Base-by-base conservation (phyloP, 2,888 invertebrate genomes). In the Aproaerema taeniolella region DNA sequence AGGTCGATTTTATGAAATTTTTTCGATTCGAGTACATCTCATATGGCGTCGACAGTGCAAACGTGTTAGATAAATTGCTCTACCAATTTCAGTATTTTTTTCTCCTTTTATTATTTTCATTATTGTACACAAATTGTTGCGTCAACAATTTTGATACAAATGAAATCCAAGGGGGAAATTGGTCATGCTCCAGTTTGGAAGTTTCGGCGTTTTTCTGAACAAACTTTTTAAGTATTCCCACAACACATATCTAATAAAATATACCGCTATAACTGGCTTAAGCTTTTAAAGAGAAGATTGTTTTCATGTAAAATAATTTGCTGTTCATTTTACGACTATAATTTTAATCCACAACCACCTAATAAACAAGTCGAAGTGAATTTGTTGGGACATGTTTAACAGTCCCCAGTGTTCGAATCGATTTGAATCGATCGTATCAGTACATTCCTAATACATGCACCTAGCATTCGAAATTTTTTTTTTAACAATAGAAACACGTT, bases 401-500 rank as follows among this genome's bases (percentile, higher is more conserved):
- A n/a, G n/a, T n/a, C n/a, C n/a, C n/a, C n/a, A 35, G 26, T 20
- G 9, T 14, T 2, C 29, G 29, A 30, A 30, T 30, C 26, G 37
- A 33, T 41, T 38, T 31, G 38, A 42, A 39, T 31, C 15, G 68
- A 70, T 70, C 55, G 50, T 68, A 72, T 73, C 72, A 53, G 53
- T 50, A 53, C 60, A 62, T 64, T 59, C 59, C 54, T 66, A 62
- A 63, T 57, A 57, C 61, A 53, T 63, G 63, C 67, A n/a, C n/a
- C n/a, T n/a, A 59, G 47, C 61, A 65, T 69, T 66, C 53, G 50
- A 61, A 57, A 46, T 35, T 28, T 47, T 46, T 39, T 64, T 71
- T 74, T 68, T 49, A 63, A 81, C 79, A 77, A 78, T 71, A 65
- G 70, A 54, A 53, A 53, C 61, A 58, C 64, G 67, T 57, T 71